Evolutionary conservation across 1,140 invertebrate species (phyloP).

Genomic region (Eumaeus atala): DNA sequence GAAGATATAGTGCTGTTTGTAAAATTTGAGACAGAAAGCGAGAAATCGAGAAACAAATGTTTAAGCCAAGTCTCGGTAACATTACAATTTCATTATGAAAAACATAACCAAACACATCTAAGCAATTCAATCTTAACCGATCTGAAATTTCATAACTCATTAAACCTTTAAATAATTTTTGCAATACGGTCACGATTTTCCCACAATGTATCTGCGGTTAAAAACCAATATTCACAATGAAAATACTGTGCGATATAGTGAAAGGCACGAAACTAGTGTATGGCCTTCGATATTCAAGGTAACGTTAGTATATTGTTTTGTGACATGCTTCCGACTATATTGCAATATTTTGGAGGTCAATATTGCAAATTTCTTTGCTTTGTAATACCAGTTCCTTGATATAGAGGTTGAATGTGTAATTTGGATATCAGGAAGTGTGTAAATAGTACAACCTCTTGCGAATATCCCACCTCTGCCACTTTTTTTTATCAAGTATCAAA

Average conservation of each 20-base stretch:
- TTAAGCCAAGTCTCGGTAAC: too few species aligned
- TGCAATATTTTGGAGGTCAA: background rate
- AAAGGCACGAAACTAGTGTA: background rate
- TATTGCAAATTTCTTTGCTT: background rate
- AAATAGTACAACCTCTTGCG: too few species aligned
- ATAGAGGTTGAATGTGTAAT: background rate
- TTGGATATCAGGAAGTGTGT: too few species aligned
- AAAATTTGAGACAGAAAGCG: too few species aligned
- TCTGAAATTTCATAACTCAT: conserved; percentile 4
- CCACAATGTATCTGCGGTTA: background rate
- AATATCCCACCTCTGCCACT: too few species aligned
- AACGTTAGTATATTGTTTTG: conserved; percentile 5
- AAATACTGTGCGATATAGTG: background rate
- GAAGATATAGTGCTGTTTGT: too few species aligned
- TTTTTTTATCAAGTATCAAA: too few species aligned
- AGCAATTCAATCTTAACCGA: background rate
- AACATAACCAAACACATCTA: too few species aligned
- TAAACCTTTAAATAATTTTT: background rate
- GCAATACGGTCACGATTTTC: background rate
- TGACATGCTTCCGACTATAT: conserved; percentile 3
- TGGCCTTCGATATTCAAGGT: conserved; percentile 1
- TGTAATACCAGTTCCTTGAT: background rate
- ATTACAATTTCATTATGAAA: too few species aligned
- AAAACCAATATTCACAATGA: background rate
- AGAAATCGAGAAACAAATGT: too few species aligned